phyloP scores from a whole-genome alignment of 1,140 invertebrate genomes.

The Trachymyrmex septentrionalis region DNA sequence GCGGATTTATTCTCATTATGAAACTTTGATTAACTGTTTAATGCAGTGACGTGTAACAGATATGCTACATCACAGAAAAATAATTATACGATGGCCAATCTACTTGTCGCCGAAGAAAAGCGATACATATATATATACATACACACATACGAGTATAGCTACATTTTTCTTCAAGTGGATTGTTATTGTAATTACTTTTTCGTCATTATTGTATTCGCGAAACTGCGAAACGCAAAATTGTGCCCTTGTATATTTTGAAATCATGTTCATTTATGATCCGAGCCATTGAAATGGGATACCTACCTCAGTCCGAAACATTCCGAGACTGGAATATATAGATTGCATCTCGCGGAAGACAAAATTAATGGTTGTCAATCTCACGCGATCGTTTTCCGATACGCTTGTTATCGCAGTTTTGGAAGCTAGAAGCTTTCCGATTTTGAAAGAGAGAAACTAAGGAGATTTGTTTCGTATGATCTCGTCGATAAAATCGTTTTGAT shows the following conservation, averaged over 20 bases:
- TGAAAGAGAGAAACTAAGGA: not conserved
- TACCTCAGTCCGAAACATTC: not conserved
- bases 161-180: not conserved
- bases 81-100: not conserved
- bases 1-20: constrained; percentile 25
- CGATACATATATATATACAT: not conserved
- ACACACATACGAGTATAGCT: too few species aligned
- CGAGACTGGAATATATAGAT: not conserved
- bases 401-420: constrained; percentile 42
- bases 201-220: not conserved
- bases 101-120: not conserved
- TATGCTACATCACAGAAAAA: not conserved
- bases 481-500: not conserved
- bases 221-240: too few species aligned
- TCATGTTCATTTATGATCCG: not conserved
- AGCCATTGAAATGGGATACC: constrained; percentile 3
- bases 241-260: not conserved
- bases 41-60: not conserved
- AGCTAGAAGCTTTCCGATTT: not conserved
- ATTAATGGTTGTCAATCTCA: constrained; percentile 53
- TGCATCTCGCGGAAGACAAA: constrained; percentile 23
- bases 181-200: not conserved
- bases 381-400: constrained; percentile 51
- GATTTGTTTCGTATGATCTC: not conserved
- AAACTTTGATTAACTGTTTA: constrained; percentile 44